Evolutionary conservation across 2,797 vertebrate genomes (phyloP).

Genomic region (Sebastes variabilis): DNA sequence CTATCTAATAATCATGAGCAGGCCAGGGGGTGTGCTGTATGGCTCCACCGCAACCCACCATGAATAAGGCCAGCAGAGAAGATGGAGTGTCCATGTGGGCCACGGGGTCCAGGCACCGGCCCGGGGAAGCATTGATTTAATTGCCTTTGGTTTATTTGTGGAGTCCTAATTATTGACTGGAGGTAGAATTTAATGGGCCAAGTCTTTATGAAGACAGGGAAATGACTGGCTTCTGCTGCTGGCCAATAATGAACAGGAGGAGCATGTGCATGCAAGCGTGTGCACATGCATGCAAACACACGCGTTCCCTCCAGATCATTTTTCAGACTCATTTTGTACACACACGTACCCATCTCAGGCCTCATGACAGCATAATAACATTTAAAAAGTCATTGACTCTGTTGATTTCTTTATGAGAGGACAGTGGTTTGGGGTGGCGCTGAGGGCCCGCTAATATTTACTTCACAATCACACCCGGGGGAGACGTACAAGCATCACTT

Average conservation of each 20-base stretch:
- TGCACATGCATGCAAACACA: conserved; percentile 65
- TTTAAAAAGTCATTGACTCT: conserved; percentile 94
- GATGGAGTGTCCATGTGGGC: conserved; percentile 90
- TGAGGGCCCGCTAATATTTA: conserved; percentile 80
- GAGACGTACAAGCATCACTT: conserved; percentile 79
- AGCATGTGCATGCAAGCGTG: conserved; percentile 70
- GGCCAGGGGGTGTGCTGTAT: conserved; percentile 78
- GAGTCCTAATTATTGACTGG: conserved; percentile 99
- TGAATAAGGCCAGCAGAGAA: conserved; percentile 80
- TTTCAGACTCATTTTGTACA: conserved; percentile 92
- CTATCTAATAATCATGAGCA: conserved; percentile 89
- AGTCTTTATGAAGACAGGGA: conserved; percentile 97
- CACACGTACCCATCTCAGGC: conserved; percentile 67
- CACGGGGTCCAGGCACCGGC: conserved; percentile 84
- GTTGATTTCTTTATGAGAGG: conserved; percentile 91
- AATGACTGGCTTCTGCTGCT: conserved; percentile 90
- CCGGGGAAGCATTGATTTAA: conserved; percentile 97
- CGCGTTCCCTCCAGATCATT: conserved; percentile 89
- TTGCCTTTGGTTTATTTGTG: conserved; percentile 99
- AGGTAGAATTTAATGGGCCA: conserved; percentile 97
- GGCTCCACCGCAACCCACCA: conserved; percentile 75
- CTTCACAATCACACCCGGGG: conserved; percentile 70
- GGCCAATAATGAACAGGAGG: conserved; percentile 91
- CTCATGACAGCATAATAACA: conserved; percentile 92
- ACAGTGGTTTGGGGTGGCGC: conserved; percentile 83